Evolutionary conservation across 2,113 vertebrate species (phyloP).

Genomic region (Xenotilapia flavipinnis): DNA sequence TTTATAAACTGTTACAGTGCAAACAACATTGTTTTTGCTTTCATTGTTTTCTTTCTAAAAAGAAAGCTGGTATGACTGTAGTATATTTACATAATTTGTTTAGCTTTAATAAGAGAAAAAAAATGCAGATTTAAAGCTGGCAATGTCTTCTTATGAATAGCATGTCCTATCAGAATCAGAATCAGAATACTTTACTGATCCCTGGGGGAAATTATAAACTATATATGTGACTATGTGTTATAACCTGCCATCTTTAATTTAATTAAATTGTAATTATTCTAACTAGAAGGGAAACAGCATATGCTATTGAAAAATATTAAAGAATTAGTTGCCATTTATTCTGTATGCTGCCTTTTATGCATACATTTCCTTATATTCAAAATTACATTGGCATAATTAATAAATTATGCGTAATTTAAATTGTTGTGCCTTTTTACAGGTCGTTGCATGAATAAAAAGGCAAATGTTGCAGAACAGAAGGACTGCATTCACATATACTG

Average conservation of each 20-base stretch:
- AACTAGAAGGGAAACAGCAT: neutral
- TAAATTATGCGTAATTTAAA: neutral
- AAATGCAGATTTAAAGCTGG: neutral
- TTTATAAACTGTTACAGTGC: conserved; percentile 17
- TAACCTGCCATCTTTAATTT: neutral
- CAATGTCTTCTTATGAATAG: neutral
- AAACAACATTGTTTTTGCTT: conserved; percentile 29
- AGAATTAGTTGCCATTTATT: neutral
- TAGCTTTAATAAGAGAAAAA: neutral
- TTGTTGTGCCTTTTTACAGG: neutral
- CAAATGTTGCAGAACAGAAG: neutral
- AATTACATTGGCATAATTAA: neutral
- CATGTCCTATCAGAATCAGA: neutral
- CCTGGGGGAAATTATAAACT: too few species aligned
- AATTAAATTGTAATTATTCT: neutral
- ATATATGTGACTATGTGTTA: neutral
- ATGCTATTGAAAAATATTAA: neutral
- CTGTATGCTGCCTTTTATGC: neutral
- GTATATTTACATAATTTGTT: neutral
- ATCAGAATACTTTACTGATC: too few species aligned
- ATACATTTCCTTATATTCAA: neutral
- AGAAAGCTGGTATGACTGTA: neutral
- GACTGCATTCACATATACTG: neutral
- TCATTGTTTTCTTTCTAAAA: conserved; percentile 16
- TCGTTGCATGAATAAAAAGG: neutral